phyloP scores from a whole-genome alignment of 2,888 invertebrate species.

The Mesorhabditis spiculigera region DNA sequence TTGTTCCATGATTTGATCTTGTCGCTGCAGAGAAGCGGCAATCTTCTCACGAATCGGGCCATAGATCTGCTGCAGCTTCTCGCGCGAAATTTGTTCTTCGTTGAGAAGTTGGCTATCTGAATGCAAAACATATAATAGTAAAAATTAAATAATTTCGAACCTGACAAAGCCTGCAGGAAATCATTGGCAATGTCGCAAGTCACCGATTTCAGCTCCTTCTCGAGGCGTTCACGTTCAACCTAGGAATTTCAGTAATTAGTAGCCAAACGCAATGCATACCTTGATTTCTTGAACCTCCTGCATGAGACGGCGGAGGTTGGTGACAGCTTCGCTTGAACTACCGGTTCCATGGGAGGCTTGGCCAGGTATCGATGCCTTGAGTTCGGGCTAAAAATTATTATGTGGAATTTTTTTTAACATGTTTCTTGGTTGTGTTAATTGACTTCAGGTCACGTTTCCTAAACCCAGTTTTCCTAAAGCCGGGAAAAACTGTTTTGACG shows the following conservation, averaged over 20 bases:
- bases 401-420: too few relatives aligned
- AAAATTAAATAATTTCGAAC: conserved; percentile 66
- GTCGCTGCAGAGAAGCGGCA: conserved; percentile 72
- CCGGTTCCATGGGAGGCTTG: conserved; percentile 41
- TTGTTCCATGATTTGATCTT: conserved; percentile 70
- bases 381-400: conserved; percentile 65
- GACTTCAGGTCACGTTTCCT: too few relatives aligned
- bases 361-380: conserved; percentile 73
- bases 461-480: too few relatives aligned
- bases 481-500: too few relatives aligned
- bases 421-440: too few relatives aligned
- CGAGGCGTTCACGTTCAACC: background rate
- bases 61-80: conserved; percentile 73
- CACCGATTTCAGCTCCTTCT: conserved; percentile 30
- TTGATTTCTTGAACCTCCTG: conserved; percentile 63
- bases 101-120: conserved; percentile 35
- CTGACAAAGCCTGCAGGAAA: conserved; percentile 74
- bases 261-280: conserved; percentile 60
- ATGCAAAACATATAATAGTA: background rate
- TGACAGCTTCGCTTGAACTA: conserved; percentile 65
- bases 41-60: conserved; percentile 77
- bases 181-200: conserved; percentile 65
- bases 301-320: conserved; percentile 75
- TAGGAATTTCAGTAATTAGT: background rate
- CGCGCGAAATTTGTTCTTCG: conserved; percentile 56